Conservation (phyloP, 2,113 vertebrate genomes). For the Aspidoscelis tigris region DNA sequence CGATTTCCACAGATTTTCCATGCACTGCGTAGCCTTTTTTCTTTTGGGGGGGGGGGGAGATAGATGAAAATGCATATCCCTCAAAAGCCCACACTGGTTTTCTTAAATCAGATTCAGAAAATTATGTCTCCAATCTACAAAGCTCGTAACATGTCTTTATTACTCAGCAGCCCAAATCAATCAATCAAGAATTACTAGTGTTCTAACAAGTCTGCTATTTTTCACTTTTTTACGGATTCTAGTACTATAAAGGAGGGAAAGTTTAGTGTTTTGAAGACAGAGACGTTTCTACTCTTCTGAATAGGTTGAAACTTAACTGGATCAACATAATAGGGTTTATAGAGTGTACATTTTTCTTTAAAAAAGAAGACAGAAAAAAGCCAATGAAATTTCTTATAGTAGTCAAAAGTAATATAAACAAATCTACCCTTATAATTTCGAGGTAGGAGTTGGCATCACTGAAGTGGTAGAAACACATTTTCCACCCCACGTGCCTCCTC, state of each 20-base stretch:
- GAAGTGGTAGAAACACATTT: constrained; percentile 50
- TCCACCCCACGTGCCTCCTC: constrained; percentile 51
- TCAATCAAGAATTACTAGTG: constrained; percentile 1
- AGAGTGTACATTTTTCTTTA: not conserved
- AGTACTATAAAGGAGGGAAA: constrained; percentile 12
- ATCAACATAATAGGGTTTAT: not conserved
- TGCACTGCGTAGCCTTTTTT: not conserved
- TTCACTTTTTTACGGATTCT: constrained; percentile 33
- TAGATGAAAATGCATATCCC: constrained; percentile 25
- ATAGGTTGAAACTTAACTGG: constrained; percentile 38
- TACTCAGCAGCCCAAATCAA: constrained; percentile 32
- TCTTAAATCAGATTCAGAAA: constrained; percentile 14
- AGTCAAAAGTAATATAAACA: not conserved
- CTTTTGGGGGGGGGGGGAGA: constrained; percentile 23
- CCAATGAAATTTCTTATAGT: not conserved
- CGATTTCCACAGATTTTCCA: constrained; percentile 69
- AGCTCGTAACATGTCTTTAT: constrained; percentile 26
- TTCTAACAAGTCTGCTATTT: constrained; percentile 45
- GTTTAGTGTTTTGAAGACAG: constrained; percentile 7
- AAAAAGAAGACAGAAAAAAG: constrained; percentile 11
- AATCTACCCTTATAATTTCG: constrained; percentile 29
- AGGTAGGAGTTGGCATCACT: constrained; percentile 38
- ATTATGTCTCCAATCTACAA: not conserved
- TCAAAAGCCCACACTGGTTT: constrained; percentile 21
- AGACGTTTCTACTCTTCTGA: constrained; percentile 17